A percentile compares a stretch with the other conserved stretches of the same genome.
Evolutionary conservation across 2,888 invertebrate genomes (phyloP).

Genomic region (Cosmia trapezina): DNA sequence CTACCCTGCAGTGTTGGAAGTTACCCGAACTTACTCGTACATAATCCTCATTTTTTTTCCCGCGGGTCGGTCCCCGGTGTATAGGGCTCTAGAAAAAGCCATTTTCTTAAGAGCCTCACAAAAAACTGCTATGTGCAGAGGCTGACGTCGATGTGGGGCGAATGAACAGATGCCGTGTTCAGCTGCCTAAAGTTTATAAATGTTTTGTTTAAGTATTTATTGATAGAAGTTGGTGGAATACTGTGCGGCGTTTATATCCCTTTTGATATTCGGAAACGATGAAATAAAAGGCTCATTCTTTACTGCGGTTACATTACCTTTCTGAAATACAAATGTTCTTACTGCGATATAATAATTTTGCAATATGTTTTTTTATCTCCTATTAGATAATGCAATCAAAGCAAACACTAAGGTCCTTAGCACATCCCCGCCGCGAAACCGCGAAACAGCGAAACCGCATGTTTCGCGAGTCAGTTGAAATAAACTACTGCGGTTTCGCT

Average conservation of each 20-base stretch:
- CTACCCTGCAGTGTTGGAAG: slow-evolving; percentile 44
- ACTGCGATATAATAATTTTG: neutral
- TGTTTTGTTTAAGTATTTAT: slow-evolving; percentile 45
- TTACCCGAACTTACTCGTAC: slow-evolving; percentile 57
- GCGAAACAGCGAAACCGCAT: no score
- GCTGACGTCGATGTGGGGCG: slow-evolving; percentile 32
- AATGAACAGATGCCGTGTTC: slow-evolving; percentile 22
- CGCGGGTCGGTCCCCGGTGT: slow-evolving; percentile 62
- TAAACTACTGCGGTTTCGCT: no score
- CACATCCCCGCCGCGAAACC: no score
- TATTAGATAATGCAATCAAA: neutral
- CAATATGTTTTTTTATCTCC: neutral
- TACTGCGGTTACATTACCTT: neutral
- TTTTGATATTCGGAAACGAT: slow-evolving; percentile 15
- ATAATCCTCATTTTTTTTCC: slow-evolving; percentile 64
- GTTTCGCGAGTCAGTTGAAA: no score
- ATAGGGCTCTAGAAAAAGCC: slow-evolving; percentile 65
- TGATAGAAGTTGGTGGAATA: slow-evolving; percentile 2
- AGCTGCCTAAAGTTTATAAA: slow-evolving; percentile 27
- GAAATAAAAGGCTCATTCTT: neutral
- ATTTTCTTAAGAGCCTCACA: slow-evolving; percentile 65
- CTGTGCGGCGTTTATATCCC: slow-evolving; percentile 1
- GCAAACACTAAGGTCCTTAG: no score
- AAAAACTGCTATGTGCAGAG: slow-evolving; percentile 53
- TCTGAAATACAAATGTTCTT: neutral